Conservation (phyloP, 2,797 vertebrate species). For the Taenioides sp. region DNA sequence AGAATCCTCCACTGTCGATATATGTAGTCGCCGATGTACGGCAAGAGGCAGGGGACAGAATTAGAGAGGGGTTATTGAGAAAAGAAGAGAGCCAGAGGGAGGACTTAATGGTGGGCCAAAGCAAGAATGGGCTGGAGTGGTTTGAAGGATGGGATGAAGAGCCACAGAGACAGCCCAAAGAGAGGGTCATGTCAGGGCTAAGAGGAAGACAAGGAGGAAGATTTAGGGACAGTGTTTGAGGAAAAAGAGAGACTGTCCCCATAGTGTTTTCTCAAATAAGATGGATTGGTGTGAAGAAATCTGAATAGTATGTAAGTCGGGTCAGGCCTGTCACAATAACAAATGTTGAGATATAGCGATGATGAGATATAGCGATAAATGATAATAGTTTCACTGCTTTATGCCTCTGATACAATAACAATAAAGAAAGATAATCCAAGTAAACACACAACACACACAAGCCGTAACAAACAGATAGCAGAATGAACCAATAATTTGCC, state of each 20-base stretch:
- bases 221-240: slow-evolving; percentile 19
- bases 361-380: too few species aligned
- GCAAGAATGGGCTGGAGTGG: slow-evolving; percentile 57
- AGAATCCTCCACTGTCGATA: slow-evolving; percentile 65
- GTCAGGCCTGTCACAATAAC: too few species aligned
- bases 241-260: slow-evolving; percentile 9
- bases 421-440: too few species aligned
- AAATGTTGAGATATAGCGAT: too few species aligned
- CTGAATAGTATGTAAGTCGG: too few species aligned
- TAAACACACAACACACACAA: too few species aligned
- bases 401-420: too few species aligned
- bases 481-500: too few species aligned
- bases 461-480: too few species aligned
- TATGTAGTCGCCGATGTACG: background rate
- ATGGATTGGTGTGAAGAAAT: background rate
- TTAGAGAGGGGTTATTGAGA: slow-evolving; percentile 53
- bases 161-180: slow-evolving; percentile 47
- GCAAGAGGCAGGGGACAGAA: slow-evolving; percentile 36
- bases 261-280: background rate
- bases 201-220: slow-evolving; percentile 51
- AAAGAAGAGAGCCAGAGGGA: slow-evolving; percentile 40
- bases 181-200: slow-evolving; percentile 53
- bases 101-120: slow-evolving; percentile 55
- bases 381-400: too few species aligned
- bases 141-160: slow-evolving; percentile 46